A percentile compares a stretch with the other conserved stretches of the same genome.
phyloP scores from a whole-genome alignment of 1,140 invertebrate genomes.

The Aradophagus sp. region DNA sequence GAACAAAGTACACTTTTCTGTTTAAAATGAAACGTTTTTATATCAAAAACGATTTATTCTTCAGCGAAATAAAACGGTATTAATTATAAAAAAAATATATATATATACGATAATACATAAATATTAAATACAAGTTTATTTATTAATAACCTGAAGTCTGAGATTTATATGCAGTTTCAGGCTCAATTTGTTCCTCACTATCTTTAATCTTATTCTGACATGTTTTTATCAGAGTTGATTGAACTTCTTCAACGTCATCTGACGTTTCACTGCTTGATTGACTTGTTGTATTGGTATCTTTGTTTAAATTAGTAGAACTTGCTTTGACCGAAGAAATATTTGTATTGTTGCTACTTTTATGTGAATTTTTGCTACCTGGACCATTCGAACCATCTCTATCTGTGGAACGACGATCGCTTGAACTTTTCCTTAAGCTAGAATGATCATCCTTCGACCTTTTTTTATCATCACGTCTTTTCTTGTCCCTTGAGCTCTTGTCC shows the following conservation, averaged over 20 bases:
- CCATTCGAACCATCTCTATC: slow-evolving; percentile 73
- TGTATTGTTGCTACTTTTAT: slow-evolving; percentile 60
- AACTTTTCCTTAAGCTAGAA: slow-evolving; percentile 68
- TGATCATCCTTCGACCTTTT: slow-evolving; percentile 72
- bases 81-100: too few relatives aligned
- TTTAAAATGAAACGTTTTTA: too few relatives aligned
- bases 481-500: slow-evolving; percentile 64
- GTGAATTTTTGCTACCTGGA: slow-evolving; percentile 68
- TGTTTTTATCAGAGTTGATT: slow-evolving; percentile 50
- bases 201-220: slow-evolving; percentile 10
- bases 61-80: too few relatives aligned
- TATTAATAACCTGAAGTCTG: slow-evolving; percentile 21
- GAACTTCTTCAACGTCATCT: slow-evolving; percentile 64
- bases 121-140: background rate
- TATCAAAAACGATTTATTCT: too few relatives aligned
- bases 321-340: slow-evolving; percentile 59
- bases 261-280: slow-evolving; percentile 71
- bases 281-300: slow-evolving; percentile 64
- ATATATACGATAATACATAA: too few relatives aligned
- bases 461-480: slow-evolving; percentile 69
- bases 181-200: slow-evolving; percentile 23
- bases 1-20: too few relatives aligned
- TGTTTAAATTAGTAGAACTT: slow-evolving; percentile 60
- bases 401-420: slow-evolving; percentile 70
- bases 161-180: slow-evolving; percentile 20